Base-by-base conservation (phyloP, 2,888 invertebrate species). In the Apoderus coryli region DNA sequence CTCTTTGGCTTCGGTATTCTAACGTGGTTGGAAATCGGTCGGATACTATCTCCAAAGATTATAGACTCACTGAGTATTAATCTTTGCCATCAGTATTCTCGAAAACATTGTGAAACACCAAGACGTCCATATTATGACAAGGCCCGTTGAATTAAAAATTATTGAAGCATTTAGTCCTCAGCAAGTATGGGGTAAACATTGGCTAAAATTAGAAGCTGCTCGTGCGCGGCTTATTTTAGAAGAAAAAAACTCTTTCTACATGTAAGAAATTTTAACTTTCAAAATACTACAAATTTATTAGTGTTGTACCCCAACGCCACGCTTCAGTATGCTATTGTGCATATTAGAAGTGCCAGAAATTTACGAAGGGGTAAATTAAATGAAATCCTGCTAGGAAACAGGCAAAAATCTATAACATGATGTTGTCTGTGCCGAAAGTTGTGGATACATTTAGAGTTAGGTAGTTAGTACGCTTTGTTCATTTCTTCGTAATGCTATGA, bases 71-170 rank as follows among this genome's bases (percentile, higher is more conserved):
- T n/a, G n/a, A n/a, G n/a, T n/a, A n/a, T n/a, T n/a, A n/a, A n/a
- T n/a, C n/a, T n/a, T n/a, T n/a, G n/a, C 86, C 86, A 42, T 80
- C 81, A 48, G 93, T 95, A 62, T 86, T 86, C 57, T 88, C 90
- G 19, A 98, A 98, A 72, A 95, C 95, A 32, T 96, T n/a, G 93
- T 61, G 88, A 95, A 36, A 96, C 96, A 31, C 98, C 98, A 33
- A 76, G 98, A 50, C 85, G 98, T 64, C 98, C 98, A 29, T n/a
- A n/a, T n/a, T 99, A 93, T 67, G 98, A 99, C 66, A 99, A 99
- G 71, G 93, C 96, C 47, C 93, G 98, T 66, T 72, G 98, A 99
- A 65, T 80, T 99, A 57, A 93, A 93, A 63, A 85, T 93, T 58
- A 96, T 98, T 53, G 98, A 98, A 50, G 93, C 98, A 61, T 99